Conservation (phyloP, 2,888 invertebrate genomes). For the Stratiomys singularior region DNA sequence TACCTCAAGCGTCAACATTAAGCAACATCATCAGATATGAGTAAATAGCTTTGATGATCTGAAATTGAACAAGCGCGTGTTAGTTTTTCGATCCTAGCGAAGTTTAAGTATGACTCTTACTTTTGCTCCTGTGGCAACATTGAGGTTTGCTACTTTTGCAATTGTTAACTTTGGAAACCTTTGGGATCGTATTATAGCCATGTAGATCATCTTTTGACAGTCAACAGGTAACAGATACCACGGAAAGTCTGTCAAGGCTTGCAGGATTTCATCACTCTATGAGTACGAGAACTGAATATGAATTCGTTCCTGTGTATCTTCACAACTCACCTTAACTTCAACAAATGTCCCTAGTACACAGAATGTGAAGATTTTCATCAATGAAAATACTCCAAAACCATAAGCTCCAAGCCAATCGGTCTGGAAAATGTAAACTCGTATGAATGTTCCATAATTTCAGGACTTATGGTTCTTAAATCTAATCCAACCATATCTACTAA, state of each 20-base stretch:
- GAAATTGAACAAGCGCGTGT: too few species aligned
- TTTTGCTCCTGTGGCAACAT: constrained; percentile 12
- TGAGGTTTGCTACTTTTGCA: background rate
- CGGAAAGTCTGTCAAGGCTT: background rate
- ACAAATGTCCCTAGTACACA: constrained; percentile 19
- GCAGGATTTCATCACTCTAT: background rate
- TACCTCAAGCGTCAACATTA: background rate
- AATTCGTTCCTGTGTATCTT: background rate
- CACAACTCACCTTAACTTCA: background rate
- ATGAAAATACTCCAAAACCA: constrained; percentile 10
- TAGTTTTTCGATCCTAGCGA: too few species aligned
- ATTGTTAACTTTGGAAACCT: background rate
- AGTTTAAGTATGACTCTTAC: too few species aligned
- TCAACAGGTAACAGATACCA: constrained; percentile 15
- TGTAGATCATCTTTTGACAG: constrained; percentile 17
- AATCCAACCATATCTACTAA: too few species aligned
- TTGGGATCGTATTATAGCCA: background rate
- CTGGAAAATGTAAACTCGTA: constrained; percentile 13
- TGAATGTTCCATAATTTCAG: too few species aligned
- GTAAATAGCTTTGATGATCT: constrained; percentile 30
- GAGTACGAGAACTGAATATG: background rate
- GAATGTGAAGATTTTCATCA: constrained; percentile 24
- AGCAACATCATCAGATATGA: constrained; percentile 25
- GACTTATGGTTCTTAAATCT: too few species aligned
- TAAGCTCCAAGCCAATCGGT: constrained; percentile 27